Evolutionary conservation across 1,140 invertebrate genomes (phyloP), one percentile per base, ranked within the genome.

Genomic region (Planococcus citri): DNA sequence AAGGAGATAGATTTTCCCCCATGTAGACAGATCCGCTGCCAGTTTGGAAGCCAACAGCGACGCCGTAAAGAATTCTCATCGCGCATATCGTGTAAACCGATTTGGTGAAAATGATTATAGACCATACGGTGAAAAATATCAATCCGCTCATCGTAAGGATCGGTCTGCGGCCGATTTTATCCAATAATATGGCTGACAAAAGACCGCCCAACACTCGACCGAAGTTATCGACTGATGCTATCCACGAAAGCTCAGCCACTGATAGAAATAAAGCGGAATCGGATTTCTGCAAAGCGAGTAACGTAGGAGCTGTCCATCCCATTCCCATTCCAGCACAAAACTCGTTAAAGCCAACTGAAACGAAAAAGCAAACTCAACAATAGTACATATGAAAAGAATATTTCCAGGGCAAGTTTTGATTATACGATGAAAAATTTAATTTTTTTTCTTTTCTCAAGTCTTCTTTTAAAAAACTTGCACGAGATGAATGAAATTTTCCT

Each of bases 1-100:
- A 25, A 6, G 71, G 25, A 1, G 70, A 61, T n/a, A 70, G 86
- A 41, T 92, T 91, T 80, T 94, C 91, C 33, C 89, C 90, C 70
- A 90, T 84, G 77, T 94, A 95, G 82, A 93, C 87, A 0, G 90
- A 90, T 1, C 86, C 81, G 14, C 86, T 83, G 0, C 90, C 88
- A 76, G 90, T 91, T 0, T 87, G 80, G 73, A 89, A 83, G 0
- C 90, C 88, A 6, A 88, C 81, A 2, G 83, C 84, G 12, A 91
- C 75, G 20, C 92, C 92, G 22, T 25, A 27, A 9, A 64, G 21
- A 1, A 27, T 24, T 4, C 60, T 3, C 25, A 64, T 64, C 2
- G 22, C 22, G 20, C 10, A 64, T 6, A 64, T 24, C 3, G 22
- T 64, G 9, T 14, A 64, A 17, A 27, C 25, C 21, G 21, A 25